phyloP scores from a whole-genome alignment of 2,113 vertebrate species.

The Ramphastos sulfuratus region DNA sequence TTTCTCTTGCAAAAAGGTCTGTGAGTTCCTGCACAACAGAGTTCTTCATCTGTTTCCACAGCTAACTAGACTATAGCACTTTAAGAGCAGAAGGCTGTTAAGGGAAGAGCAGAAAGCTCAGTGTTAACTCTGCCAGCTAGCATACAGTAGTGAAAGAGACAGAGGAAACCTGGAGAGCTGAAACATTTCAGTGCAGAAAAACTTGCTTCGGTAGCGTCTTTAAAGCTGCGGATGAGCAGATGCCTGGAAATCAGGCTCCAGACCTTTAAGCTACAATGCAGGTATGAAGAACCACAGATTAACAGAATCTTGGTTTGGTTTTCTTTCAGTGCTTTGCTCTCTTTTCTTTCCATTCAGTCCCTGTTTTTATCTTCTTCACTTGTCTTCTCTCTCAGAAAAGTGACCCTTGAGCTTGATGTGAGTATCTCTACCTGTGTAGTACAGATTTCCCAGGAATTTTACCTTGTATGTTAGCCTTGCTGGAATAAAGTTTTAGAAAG shows the following conservation, averaged over 20 bases:
- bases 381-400: not conserved
- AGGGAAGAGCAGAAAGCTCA: not conserved
- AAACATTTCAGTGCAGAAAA: not conserved
- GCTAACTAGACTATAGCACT: not conserved
- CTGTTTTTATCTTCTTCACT: not conserved
- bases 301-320: not conserved
- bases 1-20: not conserved
- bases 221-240: not conserved
- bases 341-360: not conserved
- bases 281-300: not conserved
- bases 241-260: not conserved
- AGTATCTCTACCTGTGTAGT: not conserved
- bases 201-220: not conserved
- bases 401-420: not conserved
- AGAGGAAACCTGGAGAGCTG: not conserved
- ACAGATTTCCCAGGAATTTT: not conserved
- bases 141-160: not conserved
- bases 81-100: not conserved
- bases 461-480: not conserved
- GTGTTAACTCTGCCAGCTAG: not conserved
- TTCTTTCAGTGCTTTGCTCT: not conserved
- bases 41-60: not conserved
- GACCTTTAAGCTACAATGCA: not conserved
- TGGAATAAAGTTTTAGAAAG: not conserved
- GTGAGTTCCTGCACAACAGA: not conserved